Percentiles rank a stretch among this genome's conserved stretches.
These are phyloP conservation scores for Desoria tigrina DNA, from an alignment of 2,888 invertebrate species.

Conservation along the genomic window DNA sequence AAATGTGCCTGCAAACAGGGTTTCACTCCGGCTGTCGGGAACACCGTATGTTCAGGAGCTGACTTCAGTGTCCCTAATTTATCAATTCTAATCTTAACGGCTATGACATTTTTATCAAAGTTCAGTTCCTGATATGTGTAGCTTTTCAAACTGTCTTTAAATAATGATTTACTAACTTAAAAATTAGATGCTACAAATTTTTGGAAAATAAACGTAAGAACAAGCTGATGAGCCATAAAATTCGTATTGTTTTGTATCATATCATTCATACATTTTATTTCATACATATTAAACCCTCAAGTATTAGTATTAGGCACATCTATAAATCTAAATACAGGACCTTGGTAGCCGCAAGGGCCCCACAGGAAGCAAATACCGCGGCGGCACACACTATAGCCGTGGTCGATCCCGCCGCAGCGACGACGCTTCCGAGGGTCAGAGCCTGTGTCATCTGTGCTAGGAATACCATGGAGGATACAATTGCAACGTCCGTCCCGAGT, in stretches of 20 bases:
- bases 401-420: conserved; percentile 77
- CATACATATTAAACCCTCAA: too few species aligned
- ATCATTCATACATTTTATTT: too few species aligned
- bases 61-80: not conserved
- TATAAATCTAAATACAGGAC: conserved; percentile 85
- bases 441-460: conserved; percentile 90
- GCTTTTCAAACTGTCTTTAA: too few species aligned
- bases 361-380: conserved; percentile 78
- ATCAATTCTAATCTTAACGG: not conserved
- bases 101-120: too few species aligned
- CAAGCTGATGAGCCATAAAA: too few species aligned
- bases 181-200: too few species aligned
- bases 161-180: too few species aligned
- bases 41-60: conserved; percentile 4
- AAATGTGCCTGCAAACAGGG: conserved; percentile 21
- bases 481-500: conserved; percentile 90
- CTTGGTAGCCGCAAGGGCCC: conserved; percentile 80
- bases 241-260: too few species aligned
- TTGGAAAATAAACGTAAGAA: too few species aligned
- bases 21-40: not conserved
- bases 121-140: not conserved
- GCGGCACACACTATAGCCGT: conserved; percentile 86
- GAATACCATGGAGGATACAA: conserved; percentile 94
- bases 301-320: not conserved
- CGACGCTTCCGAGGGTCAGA: conserved; percentile 80